Base-by-base conservation (phyloP, 2,888 invertebrate species). In the Pelosia muscerda region DNA sequence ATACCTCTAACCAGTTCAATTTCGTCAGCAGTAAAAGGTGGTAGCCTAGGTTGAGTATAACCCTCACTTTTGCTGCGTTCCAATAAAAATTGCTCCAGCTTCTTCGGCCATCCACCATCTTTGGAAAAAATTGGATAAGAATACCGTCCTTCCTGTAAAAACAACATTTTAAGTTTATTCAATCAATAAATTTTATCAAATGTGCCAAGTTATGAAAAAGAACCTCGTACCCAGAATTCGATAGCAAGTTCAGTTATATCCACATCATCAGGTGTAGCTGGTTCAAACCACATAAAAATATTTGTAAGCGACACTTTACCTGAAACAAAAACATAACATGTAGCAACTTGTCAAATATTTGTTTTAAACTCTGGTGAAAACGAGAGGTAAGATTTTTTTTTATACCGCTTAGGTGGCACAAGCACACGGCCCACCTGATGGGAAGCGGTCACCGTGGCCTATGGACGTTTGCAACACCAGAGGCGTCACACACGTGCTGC, bases 41-140 rank as follows among this genome's bases (percentile, higher is more conserved):
- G 88, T 11, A 89, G 75, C 23, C 79, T 80, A 0, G 89, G 87
- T 0, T 58, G 25, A 0, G 73, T 38, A 65, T 79, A 87, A 0
- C 89, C 90, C 66, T 87, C 82, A 22, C 74, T 72, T 3, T 53
- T 61, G 65, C 88, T 87, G 22, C 78, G 69, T 0, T 86, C 78
- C 2, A 77, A 77, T 69, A 91, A 78, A 0, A 80, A 28, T 28
- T 84, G 73, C 63, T 88, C 85, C 2, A 88, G 66, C 0, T 67
- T 67, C 0, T 82, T 78, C 0, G 90, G 90, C 89, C 90, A 91
- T 0, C 88, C 89, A 0, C 90, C 91, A 25, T 82, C 71, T 57
- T 83, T 77, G 0, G 89, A 88, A 69, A 77, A 90, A 4, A 91
- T 86, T 0, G 92, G 81, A 56, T 91, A 84, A 1, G 83, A 76